These are phyloP conservation scores for Pseudachorutes palmiensis DNA, from an alignment of 1,140 invertebrate species.

Conservation along the genomic window DNA sequence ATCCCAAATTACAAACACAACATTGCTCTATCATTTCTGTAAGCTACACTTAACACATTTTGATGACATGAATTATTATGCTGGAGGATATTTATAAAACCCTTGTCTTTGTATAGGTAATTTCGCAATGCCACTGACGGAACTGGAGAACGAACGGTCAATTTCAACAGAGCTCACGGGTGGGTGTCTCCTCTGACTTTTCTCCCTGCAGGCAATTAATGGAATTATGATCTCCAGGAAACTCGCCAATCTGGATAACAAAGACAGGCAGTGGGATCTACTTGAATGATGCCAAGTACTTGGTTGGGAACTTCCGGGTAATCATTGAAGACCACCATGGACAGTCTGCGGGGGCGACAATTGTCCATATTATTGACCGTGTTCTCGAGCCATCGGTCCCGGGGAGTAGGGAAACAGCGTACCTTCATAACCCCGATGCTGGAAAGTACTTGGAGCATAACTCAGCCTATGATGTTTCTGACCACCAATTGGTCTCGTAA, in stretches of 20 bases:
- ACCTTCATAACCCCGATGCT: slow-evolving; percentile 19
- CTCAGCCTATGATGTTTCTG: slow-evolving; percentile 19
- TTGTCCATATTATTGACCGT: slow-evolving; percentile 24
- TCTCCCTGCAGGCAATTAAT: not conserved
- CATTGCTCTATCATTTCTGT: slow-evolving; percentile 27
- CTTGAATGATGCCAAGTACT: slow-evolving; percentile 24
- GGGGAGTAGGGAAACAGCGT: not conserved
- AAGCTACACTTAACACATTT: too few species aligned
- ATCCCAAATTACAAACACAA: slow-evolving; percentile 17
- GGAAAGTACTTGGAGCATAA: slow-evolving; percentile 19
- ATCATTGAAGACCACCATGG: not conserved
- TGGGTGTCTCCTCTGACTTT: slow-evolving; percentile 15
- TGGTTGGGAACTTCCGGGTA: not conserved
- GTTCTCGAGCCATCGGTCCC: slow-evolving; percentile 21
- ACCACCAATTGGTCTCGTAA: slow-evolving; percentile 6
- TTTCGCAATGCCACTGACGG: not conserved
- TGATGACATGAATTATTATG: too few species aligned
- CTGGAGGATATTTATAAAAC: too few species aligned
- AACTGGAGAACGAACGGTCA: not conserved
- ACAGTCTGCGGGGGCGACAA: not conserved
- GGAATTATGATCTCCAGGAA: slow-evolving; percentile 6
- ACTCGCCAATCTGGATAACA: slow-evolving; percentile 27
- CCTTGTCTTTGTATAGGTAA: too few species aligned
- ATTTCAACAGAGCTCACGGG: slow-evolving; percentile 2
- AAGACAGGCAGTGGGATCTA: slow-evolving; percentile 15